Evolutionary conservation across 2,113 vertebrate species (phyloP).

Genomic region (Periophthalmodon schlosseri): DNA sequence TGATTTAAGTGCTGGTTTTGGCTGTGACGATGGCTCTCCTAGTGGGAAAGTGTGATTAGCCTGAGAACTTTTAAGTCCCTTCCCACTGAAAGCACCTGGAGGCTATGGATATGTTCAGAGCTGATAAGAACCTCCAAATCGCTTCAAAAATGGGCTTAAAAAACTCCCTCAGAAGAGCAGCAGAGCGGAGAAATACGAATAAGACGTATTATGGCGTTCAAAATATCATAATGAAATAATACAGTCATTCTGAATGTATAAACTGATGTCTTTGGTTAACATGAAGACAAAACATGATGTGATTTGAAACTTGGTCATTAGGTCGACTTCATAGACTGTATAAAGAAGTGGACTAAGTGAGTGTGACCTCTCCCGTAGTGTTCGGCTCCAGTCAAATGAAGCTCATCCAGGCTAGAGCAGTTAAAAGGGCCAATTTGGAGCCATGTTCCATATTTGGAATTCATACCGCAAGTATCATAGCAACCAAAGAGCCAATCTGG

Average conservation of each 20-base stretch:
- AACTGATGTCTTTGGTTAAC: no score
- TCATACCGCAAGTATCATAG: no score
- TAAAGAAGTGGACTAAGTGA: no score
- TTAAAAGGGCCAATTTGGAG: no score
- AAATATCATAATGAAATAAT: background rate
- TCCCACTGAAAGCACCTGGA: background rate
- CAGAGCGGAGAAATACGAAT: background rate
- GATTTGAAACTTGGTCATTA: no score
- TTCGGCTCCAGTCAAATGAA: no score
- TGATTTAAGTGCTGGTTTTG: background rate
- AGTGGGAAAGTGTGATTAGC: slow-evolving; percentile 1
- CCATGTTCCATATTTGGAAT: no score
- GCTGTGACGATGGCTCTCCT: background rate
- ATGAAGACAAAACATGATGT: no score
- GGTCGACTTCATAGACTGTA: no score
- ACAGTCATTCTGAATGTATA: background rate
- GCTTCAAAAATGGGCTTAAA: slow-evolving; percentile 2
- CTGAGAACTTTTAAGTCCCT: background rate
- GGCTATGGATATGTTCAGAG: background rate
- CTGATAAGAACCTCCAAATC: background rate
- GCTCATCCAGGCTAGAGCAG: no score
- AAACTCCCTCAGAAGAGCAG: background rate
- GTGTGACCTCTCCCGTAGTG: no score
- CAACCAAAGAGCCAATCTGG: no score
- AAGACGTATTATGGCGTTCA: background rate